Conservation (phyloP, 2,797 vertebrate species). For the Sparidentex hasta region DNA sequence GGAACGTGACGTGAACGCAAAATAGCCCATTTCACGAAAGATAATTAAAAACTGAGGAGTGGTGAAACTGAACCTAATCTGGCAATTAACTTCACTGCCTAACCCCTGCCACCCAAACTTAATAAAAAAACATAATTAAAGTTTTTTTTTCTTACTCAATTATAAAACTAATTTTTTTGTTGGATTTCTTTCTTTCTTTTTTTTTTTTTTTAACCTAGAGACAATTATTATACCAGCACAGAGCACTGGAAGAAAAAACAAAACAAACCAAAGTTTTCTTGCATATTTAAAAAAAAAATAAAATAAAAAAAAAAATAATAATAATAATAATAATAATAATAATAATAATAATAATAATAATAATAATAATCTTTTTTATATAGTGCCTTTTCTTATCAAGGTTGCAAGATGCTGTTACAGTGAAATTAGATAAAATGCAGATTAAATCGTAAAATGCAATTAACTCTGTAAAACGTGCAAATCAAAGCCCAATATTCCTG, state of each 20-base stretch:
- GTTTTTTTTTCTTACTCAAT: neutral
- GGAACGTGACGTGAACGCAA: slow-evolving; percentile 16
- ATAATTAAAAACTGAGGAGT: slow-evolving; percentile 31
- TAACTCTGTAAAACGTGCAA: neutral
- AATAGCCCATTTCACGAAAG: slow-evolving; percentile 1
- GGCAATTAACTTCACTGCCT: slow-evolving; percentile 23
- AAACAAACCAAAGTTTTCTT: neutral
- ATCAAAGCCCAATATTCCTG: neutral
- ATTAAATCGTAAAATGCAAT: neutral
- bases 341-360: no score
- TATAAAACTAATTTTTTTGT: neutral
- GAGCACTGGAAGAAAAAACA: neutral
- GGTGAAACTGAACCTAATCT: neutral
- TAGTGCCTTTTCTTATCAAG: no score
- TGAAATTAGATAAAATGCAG: no score
- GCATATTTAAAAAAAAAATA: no score
- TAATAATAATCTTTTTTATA: no score
- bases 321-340: no score
- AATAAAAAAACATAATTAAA: slow-evolving; percentile 18
- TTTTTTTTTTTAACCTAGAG: neutral
- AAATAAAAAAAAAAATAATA: no score
- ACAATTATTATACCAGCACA: neutral
- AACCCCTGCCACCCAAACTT: neutral
- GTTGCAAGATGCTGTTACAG: no score
- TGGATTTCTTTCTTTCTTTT: neutral